Base-by-base conservation (phyloP, 1,140 invertebrate genomes). In the Rhynchophorus ferrugineus region DNA sequence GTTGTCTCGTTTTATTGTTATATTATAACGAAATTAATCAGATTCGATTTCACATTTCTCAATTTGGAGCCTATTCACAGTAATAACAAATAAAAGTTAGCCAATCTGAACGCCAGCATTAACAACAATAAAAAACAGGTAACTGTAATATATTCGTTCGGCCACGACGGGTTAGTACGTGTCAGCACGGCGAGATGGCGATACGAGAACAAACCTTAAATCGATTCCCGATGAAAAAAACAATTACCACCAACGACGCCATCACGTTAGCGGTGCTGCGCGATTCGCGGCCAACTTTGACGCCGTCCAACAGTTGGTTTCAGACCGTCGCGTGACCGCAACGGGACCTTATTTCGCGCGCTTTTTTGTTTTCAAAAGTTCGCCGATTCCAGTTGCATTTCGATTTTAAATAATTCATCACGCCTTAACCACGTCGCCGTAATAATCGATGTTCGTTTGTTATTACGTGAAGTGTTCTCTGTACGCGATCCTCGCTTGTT, bases 241-340 rank as follows among this genome's bases (percentile, higher is more conserved):
- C 17, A 43, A 42, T 18, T 9, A 43, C 41, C 13, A 43, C 20
- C 41, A 19, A 21, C 3, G 41, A 43, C 41, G 41, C 41, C 41
- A 43, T 43, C 18, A 19, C 41, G 18, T 13, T n/a, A 7, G 16
- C 20, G 17, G 41, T 19, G 21, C 18, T 9, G 9, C 41, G 18
- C 41, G 41, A 43, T 19, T n/a, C 20, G 18, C 16, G 41, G 2
- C 16, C 18, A 8, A 24, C 18, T 7, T 19, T 24, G 41, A 24
- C 41, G 21, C 21, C 21, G 41, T 43, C 41, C 41, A 43, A 43
- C 41, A 43, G 41, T 43, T 43, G 41, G 41, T 37, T 37, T 37
- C 35, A 37, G 7, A 16, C 35, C 35, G 35, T 43, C 41, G 41
- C 9, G 41, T 18, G 5, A 17, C 41, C 41, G 9, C 13, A 16